Base-by-base conservation (phyloP, 2,888 invertebrate genomes). In the Yponomeuta evonymella region DNA sequence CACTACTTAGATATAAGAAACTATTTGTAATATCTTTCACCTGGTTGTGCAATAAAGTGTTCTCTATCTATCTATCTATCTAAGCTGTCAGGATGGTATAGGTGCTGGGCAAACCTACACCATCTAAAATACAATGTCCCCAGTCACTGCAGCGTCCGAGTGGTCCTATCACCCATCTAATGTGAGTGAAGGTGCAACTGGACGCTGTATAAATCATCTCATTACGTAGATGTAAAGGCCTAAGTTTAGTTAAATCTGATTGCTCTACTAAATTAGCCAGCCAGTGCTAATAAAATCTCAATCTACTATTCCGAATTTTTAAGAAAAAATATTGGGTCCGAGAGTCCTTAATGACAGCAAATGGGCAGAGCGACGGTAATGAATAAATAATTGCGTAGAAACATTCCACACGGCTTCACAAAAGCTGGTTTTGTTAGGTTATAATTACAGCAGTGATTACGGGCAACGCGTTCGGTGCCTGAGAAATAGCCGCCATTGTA, bases 371-470 rank as follows among this genome's bases (percentile, higher is more conserved):
- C 73, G 73, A 73, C 51, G 23, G 76, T 90, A 90, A 90, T 90
- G 89, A 89, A 88, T 87, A 90, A 88, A 88, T 90, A 90, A 91
- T 92, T 90, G 88, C 85, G 78, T 83, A 77, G 84, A 86, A 86
- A 85, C 83, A 84, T 85, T 83, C 80, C 77, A 76, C 69, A 76
- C 75, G 75, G 70, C 72, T 58, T 58, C 51, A 79, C 77, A 75
- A 78, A 79, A 78, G 78, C 79, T 74, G 75, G 77, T 80, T 71
- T 36, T 83, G 82, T 85, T 81, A 79, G 78, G 73, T 78, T 81
- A 84, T 79, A 79, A 88, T 88, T 84, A 81, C 75, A 73, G 67
- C 70, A 71, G 78, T 79, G 78, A 86, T 84, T 85, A 83, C 75
- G 51, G 72, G 75, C 51, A 15, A 58, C 15, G 51, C 51, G 51